Evolutionary conservation across 2,888 invertebrate genomes (phyloP), one percentile per base, ranked within the genome.

Genomic region (Drosophila anomalata): DNA sequence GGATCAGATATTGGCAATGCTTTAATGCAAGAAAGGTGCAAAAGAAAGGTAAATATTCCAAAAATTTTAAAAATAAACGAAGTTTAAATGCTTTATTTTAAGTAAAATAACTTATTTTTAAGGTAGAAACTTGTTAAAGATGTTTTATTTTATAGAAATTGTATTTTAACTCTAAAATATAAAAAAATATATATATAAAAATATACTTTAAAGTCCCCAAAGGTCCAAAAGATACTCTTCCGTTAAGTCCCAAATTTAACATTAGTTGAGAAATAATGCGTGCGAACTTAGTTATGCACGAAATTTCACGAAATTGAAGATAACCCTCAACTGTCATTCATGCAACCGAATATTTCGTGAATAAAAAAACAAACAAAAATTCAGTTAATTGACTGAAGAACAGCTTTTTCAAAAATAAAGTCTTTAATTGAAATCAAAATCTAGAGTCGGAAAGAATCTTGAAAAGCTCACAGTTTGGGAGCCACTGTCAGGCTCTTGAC

Each of bases 201-300:
- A 20, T 33, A 33, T 4, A 11, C 2, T 12, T 33, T 33, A 3
- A 11, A 33, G 1, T 14, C 2, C 4, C 12, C 41, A 20, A 42
- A 14, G 9, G 8, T 20, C 8, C 14, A 7, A 14, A 33, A 33
- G 9, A 41, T 14, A 41, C 67, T 9, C 57, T 67, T 69, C 44
- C 41, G 33, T 29, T 5, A 11, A 62, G 71, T 22, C 20, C 14
- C 42, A 52, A 42, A 12, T 12, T 1, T 48, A 42, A 36, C 31
- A 50, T 55, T 29, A 53, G 66, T 84, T 74, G 81, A 47, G 85
- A 74, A 82, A 84, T 71, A 71, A 20, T 55, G 77, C 87, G 87
- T 87, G 81, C 70, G 60, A 50, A 71, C 75, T 67, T 42, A 39
- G 73, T 68, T 78, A 77, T 77, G 78, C 82, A 85, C 85, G 82